phyloP scores from a whole-genome alignment of 2,113 vertebrate species.

The Calyptomena viridis region DNA sequence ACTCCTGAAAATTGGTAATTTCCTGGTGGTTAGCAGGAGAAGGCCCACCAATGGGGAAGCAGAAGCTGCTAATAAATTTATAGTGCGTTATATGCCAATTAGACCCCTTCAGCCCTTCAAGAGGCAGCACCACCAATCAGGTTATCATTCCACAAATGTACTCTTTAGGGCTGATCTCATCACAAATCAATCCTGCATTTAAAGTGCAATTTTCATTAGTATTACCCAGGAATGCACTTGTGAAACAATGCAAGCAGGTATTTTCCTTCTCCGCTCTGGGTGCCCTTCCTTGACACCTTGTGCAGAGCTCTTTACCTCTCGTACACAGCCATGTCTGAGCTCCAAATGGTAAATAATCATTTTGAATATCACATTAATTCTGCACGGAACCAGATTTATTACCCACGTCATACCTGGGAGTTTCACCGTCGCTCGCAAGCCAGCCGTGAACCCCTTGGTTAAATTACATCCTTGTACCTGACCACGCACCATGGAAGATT shows the following conservation, averaged over 20 bases:
- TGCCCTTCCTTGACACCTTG: not conserved
- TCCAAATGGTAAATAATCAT: not conserved
- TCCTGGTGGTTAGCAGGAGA: conserved; percentile 69
- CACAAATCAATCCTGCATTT: conserved; percentile 43
- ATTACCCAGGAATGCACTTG: not conserved
- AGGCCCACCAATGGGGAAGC: conserved; percentile 56
- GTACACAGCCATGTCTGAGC: not conserved
- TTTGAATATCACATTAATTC: not conserved
- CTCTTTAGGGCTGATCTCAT: conserved; percentile 41
- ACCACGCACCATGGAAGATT: not conserved
- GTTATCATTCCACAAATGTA: conserved; percentile 16
- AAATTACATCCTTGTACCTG: not conserved
- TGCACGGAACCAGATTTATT: not conserved
- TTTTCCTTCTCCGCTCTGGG: not conserved
- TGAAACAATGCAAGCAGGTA: not conserved
- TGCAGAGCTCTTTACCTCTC: not conserved
- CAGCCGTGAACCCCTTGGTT: not conserved
- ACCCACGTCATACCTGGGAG: not conserved
- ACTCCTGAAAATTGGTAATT: conserved; percentile 76
- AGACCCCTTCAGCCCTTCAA: conserved; percentile 50
- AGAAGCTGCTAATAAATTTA: conserved; percentile 71
- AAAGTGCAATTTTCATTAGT: conserved; percentile 54
- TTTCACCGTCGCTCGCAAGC: not conserved
- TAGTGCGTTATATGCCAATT: conserved; percentile 74
- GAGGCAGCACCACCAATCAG: conserved; percentile 50